Evolutionary conservation across 2,888 invertebrate genomes (phyloP), one percentile per base, ranked within the genome.

Genomic region (Tuta absoluta): DNA sequence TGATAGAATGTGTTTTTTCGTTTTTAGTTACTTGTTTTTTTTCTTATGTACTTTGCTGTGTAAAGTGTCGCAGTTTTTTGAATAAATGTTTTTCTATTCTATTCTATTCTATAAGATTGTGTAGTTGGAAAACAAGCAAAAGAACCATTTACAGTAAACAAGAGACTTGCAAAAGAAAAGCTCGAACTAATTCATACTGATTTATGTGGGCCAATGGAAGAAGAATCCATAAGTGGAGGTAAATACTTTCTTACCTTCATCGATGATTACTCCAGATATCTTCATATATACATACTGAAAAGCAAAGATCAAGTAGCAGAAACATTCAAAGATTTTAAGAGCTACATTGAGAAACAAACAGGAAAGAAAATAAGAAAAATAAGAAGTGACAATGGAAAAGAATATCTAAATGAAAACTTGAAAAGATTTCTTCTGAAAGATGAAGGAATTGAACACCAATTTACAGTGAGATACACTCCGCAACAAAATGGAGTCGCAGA

Each of bases 401-500:
- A 72, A 67, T 72, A 72, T 59, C 60, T 66, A 17, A 70, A 68
- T 37, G 65, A 66, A 12, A 21, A 58, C 23, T 64, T 68, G 23
- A 56, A 67, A 2, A 45, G 11, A 65, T 59, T n/a, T n/a, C n/a
- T n/a, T 19, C n/a, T 60, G 23, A 61, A 60, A 64, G 53, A 12
- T 11, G 38, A 38, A 45, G 68, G 68, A 33, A 65, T 68, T 1
- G 37, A 66, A 45, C 67, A 66, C 28, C 63, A 68, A 37, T 66
- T 65, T 12, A 63, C 66, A 61, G 65, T 65, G 64, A 68, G 67
- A 0, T 70, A 70, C 21, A 66, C 68, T 10, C 69, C 67, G 0
- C 63, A 72, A 56, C 67, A 67, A 56, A 70, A 71, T 71, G 81
- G 77, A 0, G 24, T 68, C 8, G 72, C 80, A 1, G 83, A 83